phyloP scores from a whole-genome alignment of 2,888 invertebrate species.

The Arctia plantaginis region DNA sequence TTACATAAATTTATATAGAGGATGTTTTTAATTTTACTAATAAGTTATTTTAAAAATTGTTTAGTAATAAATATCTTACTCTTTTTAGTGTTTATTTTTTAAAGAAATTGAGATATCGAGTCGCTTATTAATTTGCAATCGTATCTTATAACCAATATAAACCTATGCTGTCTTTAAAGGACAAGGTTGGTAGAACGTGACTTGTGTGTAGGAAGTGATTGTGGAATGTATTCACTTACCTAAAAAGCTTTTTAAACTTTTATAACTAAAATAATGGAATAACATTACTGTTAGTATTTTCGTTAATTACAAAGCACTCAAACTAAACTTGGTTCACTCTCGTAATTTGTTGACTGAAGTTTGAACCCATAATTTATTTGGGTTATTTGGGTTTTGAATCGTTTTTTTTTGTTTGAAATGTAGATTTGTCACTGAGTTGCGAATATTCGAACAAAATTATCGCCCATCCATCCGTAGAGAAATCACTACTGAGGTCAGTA shows the following conservation, averaged over 20 bases:
- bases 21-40: no score
- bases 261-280: background rate
- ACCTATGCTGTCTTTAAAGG: no score
- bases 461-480: background rate
- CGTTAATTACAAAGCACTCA: background rate
- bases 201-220: background rate
- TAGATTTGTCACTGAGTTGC: background rate
- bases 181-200: no score
- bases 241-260: background rate
- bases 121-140: no score
- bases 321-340: background rate
- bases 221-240: background rate
- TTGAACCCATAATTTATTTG: background rate
- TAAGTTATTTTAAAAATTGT: no score
- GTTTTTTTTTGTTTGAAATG: background rate
- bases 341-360: background rate
- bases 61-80: no score
- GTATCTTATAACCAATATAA: no score
- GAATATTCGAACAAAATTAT: background rate
- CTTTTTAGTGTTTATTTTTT: no score
- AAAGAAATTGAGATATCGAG: no score
- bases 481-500: background rate
- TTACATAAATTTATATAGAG: no score
- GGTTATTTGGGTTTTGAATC: background rate
- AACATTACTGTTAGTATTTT: background rate